Evolutionary conservation across 2,888 invertebrate species (phyloP).

Genomic region (Hirtodrosophila confusa): DNA sequence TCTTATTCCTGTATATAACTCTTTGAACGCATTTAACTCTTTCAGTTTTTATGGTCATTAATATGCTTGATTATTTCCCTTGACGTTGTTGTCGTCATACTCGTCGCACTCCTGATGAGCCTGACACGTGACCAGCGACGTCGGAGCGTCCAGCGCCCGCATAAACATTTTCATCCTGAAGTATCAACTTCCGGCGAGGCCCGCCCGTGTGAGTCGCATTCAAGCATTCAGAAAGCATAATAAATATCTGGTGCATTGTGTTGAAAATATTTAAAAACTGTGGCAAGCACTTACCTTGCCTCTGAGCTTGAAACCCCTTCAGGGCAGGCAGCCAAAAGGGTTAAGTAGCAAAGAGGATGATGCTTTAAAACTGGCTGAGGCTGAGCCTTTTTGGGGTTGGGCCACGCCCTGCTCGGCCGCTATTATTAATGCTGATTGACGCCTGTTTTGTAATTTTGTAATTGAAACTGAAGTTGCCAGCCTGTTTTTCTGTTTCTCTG

Average conservation of each 20-base stretch:
- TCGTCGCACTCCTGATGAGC: constrained; percentile 33
- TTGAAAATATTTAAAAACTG: constrained; percentile 64
- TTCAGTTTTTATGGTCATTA: constrained; percentile 80
- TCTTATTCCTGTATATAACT: too few relatives aligned
- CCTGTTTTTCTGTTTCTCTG: constrained; percentile 19
- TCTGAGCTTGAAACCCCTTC: constrained; percentile 49
- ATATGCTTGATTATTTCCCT: constrained; percentile 82
- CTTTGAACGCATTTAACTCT: constrained; percentile 70
- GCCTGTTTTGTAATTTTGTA: constrained; percentile 79
- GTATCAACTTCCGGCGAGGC: constrained; percentile 76
- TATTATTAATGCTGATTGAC: constrained; percentile 79
- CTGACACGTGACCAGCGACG: constrained; percentile 70
- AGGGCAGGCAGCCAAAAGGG: constrained; percentile 59
- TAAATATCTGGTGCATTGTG: constrained; percentile 59
- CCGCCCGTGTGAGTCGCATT: constrained; percentile 36
- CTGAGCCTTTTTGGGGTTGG: constrained; percentile 33
- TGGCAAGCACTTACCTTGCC: constrained; percentile 68
- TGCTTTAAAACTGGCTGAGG: constrained; percentile 22
- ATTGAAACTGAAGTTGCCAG: constrained; percentile 74
- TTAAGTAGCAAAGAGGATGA: constrained; percentile 68
- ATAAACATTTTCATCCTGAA: constrained; percentile 78
- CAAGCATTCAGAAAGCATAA: constrained; percentile 46
- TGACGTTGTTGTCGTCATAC: constrained; percentile 48
- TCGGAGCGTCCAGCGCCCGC: constrained; percentile 68
- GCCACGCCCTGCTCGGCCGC: constrained; percentile 55